A percentile compares a stretch with the other conserved stretches of the same genome.
Conservation (phyloP, 2,888 invertebrate genomes). For the Philereme transversata region DNA sequence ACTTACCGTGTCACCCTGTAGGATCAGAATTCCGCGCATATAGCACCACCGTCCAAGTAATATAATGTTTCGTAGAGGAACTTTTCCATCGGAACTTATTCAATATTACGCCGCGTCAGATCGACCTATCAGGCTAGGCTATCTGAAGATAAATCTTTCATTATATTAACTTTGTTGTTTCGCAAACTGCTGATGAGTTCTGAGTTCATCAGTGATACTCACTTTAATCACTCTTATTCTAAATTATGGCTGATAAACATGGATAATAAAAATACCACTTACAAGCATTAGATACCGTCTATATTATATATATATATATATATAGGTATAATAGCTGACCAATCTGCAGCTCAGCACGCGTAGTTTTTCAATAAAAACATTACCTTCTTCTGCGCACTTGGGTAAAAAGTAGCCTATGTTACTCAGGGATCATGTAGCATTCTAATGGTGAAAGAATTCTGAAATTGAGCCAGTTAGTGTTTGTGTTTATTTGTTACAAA, state of each 20-base stretch:
- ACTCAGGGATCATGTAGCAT: too few relatives aligned
- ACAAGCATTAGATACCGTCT: too few relatives aligned
- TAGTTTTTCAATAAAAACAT: too few relatives aligned
- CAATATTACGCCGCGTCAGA: slow-evolving; percentile 67
- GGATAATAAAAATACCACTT: too few relatives aligned
- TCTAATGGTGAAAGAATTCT: too few relatives aligned
- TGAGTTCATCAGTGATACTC: slow-evolving; percentile 19
- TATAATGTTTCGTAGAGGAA: slow-evolving; percentile 78
- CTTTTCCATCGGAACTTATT: slow-evolving; percentile 78
- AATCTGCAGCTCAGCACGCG: too few relatives aligned
- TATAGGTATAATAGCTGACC: too few relatives aligned
- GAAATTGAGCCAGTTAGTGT: too few relatives aligned
- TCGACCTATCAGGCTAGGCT: slow-evolving; percentile 48
- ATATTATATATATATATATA: too few relatives aligned
- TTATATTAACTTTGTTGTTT: slow-evolving; percentile 36
- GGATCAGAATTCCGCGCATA: slow-evolving; percentile 73
- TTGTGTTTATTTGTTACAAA: too few relatives aligned
- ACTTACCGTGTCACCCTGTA: slow-evolving; percentile 42
- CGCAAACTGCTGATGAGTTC: slow-evolving; percentile 40
- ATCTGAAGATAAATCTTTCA: slow-evolving; percentile 56
- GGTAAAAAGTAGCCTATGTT: too few relatives aligned
- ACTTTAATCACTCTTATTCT: background rate
- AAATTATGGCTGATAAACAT: background rate
- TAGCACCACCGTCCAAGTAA: slow-evolving; percentile 64
- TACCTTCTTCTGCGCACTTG: too few relatives aligned